phyloP scores from a whole-genome alignment of 1,140 invertebrate genomes.

The Calycopis cecrops region DNA sequence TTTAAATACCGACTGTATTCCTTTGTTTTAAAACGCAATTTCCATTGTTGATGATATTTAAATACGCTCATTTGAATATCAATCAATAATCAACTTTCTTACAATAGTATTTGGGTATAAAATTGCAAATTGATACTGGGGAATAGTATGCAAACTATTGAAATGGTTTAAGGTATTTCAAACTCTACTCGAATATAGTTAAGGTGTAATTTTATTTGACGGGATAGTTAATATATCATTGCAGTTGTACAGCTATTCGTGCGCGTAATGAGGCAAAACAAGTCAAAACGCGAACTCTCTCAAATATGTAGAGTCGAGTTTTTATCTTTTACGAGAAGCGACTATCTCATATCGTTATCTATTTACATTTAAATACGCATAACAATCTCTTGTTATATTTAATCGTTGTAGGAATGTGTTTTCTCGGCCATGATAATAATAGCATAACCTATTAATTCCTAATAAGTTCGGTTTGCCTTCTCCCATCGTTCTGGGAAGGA shows the following conservation, averaged over 20 bases:
- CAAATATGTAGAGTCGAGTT: constrained; percentile 44
- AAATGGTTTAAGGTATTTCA: constrained; percentile 23
- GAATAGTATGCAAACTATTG: constrained; percentile 34
- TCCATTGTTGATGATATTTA: constrained; percentile 30
- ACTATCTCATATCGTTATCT: constrained; percentile 41
- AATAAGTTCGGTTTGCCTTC: too few species aligned
- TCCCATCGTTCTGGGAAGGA: too few species aligned
- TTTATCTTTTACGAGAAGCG: constrained; percentile 38
- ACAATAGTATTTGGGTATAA: constrained; percentile 54
- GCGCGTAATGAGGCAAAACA: constrained; percentile 63
- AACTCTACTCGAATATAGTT: constrained; percentile 15
- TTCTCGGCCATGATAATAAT: too few species aligned
- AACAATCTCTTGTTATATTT: constrained; percentile 14
- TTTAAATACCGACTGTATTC: constrained; percentile 29
- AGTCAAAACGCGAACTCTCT: constrained; percentile 56
- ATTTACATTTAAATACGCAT: constrained; percentile 22
- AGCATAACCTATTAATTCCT: too few species aligned
- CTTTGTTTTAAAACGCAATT: constrained; percentile 29
- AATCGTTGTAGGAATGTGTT: too few species aligned
- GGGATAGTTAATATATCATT: constrained; percentile 34
- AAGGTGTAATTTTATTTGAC: constrained; percentile 32
- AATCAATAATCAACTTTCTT: constrained; percentile 56
- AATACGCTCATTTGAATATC: constrained; percentile 43
- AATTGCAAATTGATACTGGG: constrained; percentile 49
- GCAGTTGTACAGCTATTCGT: constrained; percentile 50